Evolutionary conservation across 2,888 invertebrate genomes (phyloP).

Genomic region (Unio delphinus): DNA sequence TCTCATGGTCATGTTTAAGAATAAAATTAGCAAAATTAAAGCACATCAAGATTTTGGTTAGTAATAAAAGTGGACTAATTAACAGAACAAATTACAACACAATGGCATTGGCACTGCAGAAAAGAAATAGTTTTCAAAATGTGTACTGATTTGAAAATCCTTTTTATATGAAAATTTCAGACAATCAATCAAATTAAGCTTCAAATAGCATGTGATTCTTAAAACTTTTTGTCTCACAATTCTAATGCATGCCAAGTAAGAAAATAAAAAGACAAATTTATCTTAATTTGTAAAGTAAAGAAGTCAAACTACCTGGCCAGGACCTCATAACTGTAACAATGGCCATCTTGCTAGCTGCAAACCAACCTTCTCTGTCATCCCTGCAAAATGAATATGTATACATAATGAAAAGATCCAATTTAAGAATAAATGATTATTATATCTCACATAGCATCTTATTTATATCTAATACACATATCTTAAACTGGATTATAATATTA

Average conservation of each 20-base stretch:
- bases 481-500: no score
- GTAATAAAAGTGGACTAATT: no score
- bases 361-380: constrained; percentile 83
- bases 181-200: background rate
- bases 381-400: constrained; percentile 53
- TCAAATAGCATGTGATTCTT: background rate
- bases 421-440: background rate
- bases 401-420: constrained; percentile 13
- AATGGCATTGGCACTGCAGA: no score
- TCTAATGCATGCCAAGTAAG: background rate
- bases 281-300: background rate
- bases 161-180: no score
- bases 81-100: no score
- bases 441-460: no score
- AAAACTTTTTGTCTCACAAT: background rate
- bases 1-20: no score
- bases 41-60: no score
- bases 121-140: no score
- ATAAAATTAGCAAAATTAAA: no score
- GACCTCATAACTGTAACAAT: constrained; percentile 86
- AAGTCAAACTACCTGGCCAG: constrained; percentile 82
- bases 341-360: constrained; percentile 88
- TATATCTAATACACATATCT: no score
- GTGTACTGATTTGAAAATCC: no score
- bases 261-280: background rate